Evolutionary conservation across 2,113 vertebrate species (phyloP), one percentile per base, ranked within the genome.

Genomic region (Calonectris borealis): DNA sequence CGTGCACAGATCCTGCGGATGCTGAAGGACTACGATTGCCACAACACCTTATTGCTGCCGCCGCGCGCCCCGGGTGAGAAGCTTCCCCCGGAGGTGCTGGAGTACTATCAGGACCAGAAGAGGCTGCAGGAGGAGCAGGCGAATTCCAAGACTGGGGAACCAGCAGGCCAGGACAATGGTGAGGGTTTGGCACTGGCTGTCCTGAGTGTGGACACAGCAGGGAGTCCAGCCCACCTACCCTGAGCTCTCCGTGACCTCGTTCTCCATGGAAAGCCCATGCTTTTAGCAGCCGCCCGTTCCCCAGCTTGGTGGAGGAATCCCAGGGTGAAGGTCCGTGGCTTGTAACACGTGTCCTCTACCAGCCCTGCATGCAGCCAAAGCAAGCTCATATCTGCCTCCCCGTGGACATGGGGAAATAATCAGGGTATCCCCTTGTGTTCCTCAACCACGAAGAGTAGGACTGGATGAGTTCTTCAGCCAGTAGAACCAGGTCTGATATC

Each of bases 21-120:
- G 71, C 83, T 99, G 87, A 98, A 98, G 78, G 98, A 98, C 42
- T 99, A 99, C 2, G 96, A 99, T 66, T 86, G 96, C 52, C 97
- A 96, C 49, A 98, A 98, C 42, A 94, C 89, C 8, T 92, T 99
- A 60, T 86, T 99, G 85, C 96, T 99, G 78, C 99, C 99, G 10
- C 98, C 98, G 0, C 98, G 99, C 2, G n/a, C 62, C 6, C 96
- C 98, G 0, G 99, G 99, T 13, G 98, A 98, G 83, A 97, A 96
- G 58, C 98, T 99, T 55, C 98, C 99, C 11, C 58, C 77, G 5
- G 99, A 99, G 90, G 60, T 99, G 40, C 94, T 99, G 4, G 98
- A 99, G 8, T 97, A 98, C 93, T 98, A 96, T 78, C 96, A 98
- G 76, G 98, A 99, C 29, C 58, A 97, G 77, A 97, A 94, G 69